These are phyloP conservation scores for Amblyjoppa proteus DNA, from an alignment of 2,888 invertebrate genomes.

Conservation along the genomic window DNA sequence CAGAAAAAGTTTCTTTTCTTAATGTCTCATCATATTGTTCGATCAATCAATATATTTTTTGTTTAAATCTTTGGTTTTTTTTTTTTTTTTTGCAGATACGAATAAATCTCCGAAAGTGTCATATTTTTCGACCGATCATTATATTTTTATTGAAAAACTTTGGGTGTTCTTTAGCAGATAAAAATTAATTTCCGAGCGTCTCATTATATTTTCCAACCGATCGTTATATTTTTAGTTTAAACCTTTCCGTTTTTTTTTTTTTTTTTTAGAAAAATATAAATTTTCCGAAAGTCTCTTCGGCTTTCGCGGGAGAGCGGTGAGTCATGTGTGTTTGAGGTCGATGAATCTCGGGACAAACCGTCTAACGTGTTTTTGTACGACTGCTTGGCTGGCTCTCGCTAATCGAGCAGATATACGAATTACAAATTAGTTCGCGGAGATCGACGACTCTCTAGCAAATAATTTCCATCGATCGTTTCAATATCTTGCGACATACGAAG, in stretches of 20 bases:
- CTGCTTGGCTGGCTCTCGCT: not conserved
- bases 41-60: not conserved
- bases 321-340: not conserved
- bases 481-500: constrained; percentile 24
- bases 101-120: not conserved
- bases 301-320: not conserved
- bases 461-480: constrained; percentile 27
- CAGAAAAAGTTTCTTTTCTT: too few relatives aligned
- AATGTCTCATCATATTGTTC: not conserved
- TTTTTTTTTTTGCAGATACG: not conserved
- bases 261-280: not conserved
- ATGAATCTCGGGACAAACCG: not conserved
- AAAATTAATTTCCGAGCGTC: not conserved
- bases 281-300: too few relatives aligned
- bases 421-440: constrained; percentile 41
- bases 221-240: not conserved
- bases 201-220: not conserved
- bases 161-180: not conserved
- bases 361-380: not conserved
- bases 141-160: not conserved
- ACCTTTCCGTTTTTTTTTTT: too few relatives aligned
- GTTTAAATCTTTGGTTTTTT: not conserved
- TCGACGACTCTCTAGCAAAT: constrained; percentile 7
- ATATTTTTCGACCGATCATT: not conserved
- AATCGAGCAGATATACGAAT: constrained; percentile 18